Conservation (phyloP, 2,113 vertebrate genomes). For the Psittacula cyanocephala region DNA sequence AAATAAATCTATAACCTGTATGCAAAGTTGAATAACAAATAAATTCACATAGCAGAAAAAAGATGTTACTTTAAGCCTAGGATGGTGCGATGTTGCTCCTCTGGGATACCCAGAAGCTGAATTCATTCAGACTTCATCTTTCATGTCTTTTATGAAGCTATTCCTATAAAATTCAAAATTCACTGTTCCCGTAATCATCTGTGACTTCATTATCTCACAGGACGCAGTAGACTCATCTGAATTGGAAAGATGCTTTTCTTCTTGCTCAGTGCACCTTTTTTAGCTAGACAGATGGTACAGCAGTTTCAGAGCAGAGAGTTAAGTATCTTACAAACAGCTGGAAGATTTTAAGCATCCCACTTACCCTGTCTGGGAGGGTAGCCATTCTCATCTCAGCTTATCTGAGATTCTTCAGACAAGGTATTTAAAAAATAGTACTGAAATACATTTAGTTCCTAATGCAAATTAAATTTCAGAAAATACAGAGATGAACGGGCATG, state of each 20-base stretch:
- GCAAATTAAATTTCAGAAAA: slow-evolving; percentile 22
- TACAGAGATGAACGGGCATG: background rate
- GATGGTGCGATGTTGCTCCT: background rate
- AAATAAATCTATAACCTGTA: background rate
- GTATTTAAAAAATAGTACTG: background rate
- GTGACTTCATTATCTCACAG: slow-evolving; percentile 43
- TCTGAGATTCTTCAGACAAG: background rate
- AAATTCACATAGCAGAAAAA: background rate
- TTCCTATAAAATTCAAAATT: slow-evolving; percentile 28
- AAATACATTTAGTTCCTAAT: background rate
- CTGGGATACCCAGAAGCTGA: background rate
- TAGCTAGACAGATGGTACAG: slow-evolving; percentile 53
- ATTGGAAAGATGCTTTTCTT: slow-evolving; percentile 48
- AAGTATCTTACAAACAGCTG: slow-evolving; percentile 60
- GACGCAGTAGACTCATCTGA: slow-evolving; percentile 42
- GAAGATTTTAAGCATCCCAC: slow-evolving; percentile 38
- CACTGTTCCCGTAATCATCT: slow-evolving; percentile 37
- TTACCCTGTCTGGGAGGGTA: slow-evolving; percentile 1
- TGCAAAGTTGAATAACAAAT: background rate
- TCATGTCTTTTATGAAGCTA: background rate
- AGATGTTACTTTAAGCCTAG: background rate
- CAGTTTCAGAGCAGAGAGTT: slow-evolving; percentile 39
- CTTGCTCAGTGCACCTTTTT: slow-evolving; percentile 40
- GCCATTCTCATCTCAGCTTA: background rate
- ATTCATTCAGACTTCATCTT: background rate